A percentile compares a stretch with the other conserved stretches of the same genome.
Evolutionary conservation across 2,113 vertebrate genomes (phyloP).

Genomic region (Noturus placidus): DNA sequence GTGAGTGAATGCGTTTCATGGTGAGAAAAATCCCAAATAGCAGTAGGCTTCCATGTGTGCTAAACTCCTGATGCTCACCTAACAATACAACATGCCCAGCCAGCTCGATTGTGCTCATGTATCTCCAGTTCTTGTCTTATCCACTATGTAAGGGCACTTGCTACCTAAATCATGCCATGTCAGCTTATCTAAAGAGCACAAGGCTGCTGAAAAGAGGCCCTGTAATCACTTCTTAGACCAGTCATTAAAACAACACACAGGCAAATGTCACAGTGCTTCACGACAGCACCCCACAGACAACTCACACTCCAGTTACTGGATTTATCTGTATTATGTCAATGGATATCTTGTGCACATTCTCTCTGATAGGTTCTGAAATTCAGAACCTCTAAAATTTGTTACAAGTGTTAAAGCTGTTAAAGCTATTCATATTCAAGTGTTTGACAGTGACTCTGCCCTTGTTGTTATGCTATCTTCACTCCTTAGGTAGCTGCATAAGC

Average conservation of each 20-base stretch:
- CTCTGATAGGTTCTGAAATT: background rate
- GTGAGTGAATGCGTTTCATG: conserved; percentile 51
- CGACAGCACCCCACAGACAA: conserved; percentile 16
- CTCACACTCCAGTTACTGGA: conserved; percentile 4
- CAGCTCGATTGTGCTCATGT: conserved; percentile 40
- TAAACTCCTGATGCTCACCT: conserved; percentile 45
- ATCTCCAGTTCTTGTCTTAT: conserved; percentile 52
- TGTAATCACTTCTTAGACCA: conserved; percentile 51
- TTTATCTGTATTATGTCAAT: background rate
- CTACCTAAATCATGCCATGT: conserved; percentile 45
- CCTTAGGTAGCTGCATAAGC: conserved; percentile 11
- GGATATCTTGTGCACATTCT: background rate
- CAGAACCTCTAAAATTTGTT: background rate
- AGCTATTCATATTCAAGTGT: conserved; percentile 7
- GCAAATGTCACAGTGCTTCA: conserved; percentile 54
- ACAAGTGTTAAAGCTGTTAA: background rate
- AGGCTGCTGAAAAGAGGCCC: conserved; percentile 39
- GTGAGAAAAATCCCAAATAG: conserved; percentile 43
- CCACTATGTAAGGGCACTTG: conserved; percentile 34
- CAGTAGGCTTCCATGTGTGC: conserved; percentile 14
- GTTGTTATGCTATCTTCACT: conserved; percentile 16
- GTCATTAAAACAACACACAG: conserved; percentile 59
- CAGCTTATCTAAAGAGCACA: conserved; percentile 58
- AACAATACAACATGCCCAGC: conserved; percentile 42
- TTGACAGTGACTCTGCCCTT: conserved; percentile 26